These are phyloP conservation scores for Plotosus lineatus DNA, from an alignment of 2,113 vertebrate genomes.

Conservation along the genomic window DNA sequence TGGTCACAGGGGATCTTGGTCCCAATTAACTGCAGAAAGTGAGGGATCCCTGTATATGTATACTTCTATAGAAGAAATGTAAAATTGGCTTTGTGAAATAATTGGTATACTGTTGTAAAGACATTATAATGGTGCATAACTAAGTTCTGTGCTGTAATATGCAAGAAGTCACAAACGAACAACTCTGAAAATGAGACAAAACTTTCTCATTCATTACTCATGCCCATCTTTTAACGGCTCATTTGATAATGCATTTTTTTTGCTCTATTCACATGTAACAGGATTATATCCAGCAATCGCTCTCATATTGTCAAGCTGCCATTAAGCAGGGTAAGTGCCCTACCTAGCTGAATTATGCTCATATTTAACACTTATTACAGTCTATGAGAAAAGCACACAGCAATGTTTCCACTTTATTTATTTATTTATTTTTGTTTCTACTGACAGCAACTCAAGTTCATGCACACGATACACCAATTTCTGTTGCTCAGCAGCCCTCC, in stretches of 20 bases:
- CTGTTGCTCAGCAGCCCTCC: constrained; percentile 96
- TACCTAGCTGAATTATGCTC: not conserved
- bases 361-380: not conserved
- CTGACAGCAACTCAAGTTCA: constrained; percentile 93
- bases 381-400: not conserved
- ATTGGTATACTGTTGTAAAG: not conserved
- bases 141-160: not conserved
- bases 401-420: not conserved
- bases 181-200: not conserved
- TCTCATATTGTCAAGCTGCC: constrained; percentile 97
- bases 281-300: constrained; percentile 96
- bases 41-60: too few species aligned
- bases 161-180: not conserved
- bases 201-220: not conserved
- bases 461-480: constrained; percentile 98
- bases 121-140: not conserved
- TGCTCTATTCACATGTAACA: constrained; percentile 61
- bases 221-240: not conserved
- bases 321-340: constrained; percentile 84
- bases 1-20: too few species aligned
- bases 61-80: not conserved
- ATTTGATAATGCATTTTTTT: not conserved
- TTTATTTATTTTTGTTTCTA: constrained; percentile 48
- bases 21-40: too few species aligned
- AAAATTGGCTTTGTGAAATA: not conserved